phyloP scores from a whole-genome alignment of 2,797 vertebrate genomes.

The Gambusia yucatana region DNA sequence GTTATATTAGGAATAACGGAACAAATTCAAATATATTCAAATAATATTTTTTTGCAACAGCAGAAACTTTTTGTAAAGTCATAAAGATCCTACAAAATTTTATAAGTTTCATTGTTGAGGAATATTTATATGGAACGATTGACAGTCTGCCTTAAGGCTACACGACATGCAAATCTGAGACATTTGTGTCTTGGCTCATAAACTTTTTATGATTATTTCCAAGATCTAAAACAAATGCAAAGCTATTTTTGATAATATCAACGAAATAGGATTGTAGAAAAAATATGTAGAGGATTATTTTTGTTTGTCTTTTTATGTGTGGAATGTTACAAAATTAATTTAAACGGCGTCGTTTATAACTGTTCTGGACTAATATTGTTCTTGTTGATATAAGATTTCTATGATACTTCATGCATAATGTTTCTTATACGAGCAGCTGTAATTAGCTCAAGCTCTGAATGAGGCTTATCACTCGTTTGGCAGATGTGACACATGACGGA shows the following conservation, averaged over 20 bases:
- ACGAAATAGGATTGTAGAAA: neutral
- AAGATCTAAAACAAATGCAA: neutral
- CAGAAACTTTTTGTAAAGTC: neutral
- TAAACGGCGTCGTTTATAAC: conserved; percentile 4
- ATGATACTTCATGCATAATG: conserved; percentile 21
- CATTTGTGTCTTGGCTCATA: neutral
- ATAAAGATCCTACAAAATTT: neutral
- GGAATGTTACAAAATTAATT: neutral
- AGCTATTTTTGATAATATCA: neutral
- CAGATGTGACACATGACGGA: conserved; percentile 26
- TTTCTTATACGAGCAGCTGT: conserved; percentile 22
- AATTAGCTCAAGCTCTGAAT: conserved; percentile 14
- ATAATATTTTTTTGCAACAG: neutral
- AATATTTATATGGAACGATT: neutral
- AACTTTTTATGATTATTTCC: neutral
- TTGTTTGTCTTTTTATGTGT: neutral
- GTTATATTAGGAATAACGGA: neutral
- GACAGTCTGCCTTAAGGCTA: neutral
- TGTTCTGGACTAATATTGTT: conserved; percentile 2
- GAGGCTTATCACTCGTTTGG: conserved; percentile 15
- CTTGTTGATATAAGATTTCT: conserved; percentile 21
- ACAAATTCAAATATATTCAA: neutral
- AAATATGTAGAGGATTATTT: neutral
- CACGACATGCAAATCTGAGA: neutral
- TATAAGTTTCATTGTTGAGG: neutral